Evolutionary conservation across 2,888 invertebrate genomes (phyloP).

Genomic region (Drosophila algonquin): DNA sequence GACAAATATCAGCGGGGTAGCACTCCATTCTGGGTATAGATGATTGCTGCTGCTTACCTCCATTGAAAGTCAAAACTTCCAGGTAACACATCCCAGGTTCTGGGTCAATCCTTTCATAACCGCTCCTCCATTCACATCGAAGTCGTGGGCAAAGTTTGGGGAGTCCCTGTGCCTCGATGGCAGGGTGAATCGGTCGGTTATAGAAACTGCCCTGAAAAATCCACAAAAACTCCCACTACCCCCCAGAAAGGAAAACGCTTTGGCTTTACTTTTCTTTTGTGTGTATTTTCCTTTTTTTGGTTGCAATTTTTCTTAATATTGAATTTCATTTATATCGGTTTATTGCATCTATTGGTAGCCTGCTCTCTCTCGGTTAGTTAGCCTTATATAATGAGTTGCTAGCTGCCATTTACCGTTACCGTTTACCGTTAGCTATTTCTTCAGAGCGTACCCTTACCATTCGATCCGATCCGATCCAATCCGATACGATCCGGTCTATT

Average conservation of each 20-base stretch:
- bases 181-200: neutral
- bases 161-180: too few relatives aligned
- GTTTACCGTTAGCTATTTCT: slow-evolving; percentile 22
- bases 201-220: neutral
- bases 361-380: slow-evolving; percentile 45
- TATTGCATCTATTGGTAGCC: slow-evolving; percentile 49
- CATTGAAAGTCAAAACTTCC: slow-evolving; percentile 68
- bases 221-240: neutral
- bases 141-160: slow-evolving; percentile 4
- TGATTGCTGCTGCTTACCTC: slow-evolving; percentile 35
- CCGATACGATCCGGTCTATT: neutral
- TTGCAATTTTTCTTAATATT: slow-evolving; percentile 55
- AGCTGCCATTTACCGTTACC: slow-evolving; percentile 45
- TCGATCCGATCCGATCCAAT: slow-evolving; percentile 13
- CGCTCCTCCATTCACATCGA: slow-evolving; percentile 9
- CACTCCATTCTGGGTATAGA: slow-evolving; percentile 4
- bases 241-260: slow-evolving; percentile 20
- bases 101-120: too few relatives aligned
- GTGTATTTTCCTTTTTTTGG: slow-evolving; percentile 32
- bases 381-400: slow-evolving; percentile 40
- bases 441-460: slow-evolving; percentile 26
- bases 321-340: slow-evolving; percentile 62
- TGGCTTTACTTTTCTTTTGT: slow-evolving; percentile 33
- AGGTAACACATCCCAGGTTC: slow-evolving; percentile 20
- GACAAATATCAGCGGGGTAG: slow-evolving; percentile 18